phyloP scores from a whole-genome alignment of 1,140 invertebrate genomes.

The Magallana angulata region DNA sequence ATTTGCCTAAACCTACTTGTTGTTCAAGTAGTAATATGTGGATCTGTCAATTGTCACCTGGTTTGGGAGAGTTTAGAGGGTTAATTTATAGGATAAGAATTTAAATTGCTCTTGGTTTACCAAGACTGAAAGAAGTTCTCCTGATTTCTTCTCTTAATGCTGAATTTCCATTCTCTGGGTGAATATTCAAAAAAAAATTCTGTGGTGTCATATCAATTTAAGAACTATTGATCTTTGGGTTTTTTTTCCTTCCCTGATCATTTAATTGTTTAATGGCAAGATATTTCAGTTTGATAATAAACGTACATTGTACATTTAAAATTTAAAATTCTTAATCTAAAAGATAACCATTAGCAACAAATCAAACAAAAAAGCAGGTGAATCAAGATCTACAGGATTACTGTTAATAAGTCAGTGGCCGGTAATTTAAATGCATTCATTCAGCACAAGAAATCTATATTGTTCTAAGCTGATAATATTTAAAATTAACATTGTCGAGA shows the following conservation, averaged over 20 bases:
- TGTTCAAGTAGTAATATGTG: constrained; percentile 20
- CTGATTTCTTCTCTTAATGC: neutral
- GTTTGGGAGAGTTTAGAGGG: constrained; percentile 10
- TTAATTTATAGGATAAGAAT: constrained; percentile 25
- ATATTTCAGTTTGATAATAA: constrained; percentile 37
- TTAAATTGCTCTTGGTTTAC: constrained; percentile 28
- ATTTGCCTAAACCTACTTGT: neutral
- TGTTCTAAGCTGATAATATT: constrained; percentile 9
- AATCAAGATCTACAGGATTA: neutral
- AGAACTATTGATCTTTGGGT: neutral
- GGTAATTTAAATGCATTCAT: neutral
- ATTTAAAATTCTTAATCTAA: constrained; percentile 35
- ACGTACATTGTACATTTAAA: constrained; percentile 30
- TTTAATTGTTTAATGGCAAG: constrained; percentile 18
- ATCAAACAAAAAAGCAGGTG: constrained; percentile 24
- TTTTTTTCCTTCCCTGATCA: neutral
- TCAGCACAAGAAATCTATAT: neutral
- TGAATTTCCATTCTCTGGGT: neutral
- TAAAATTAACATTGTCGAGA: constrained; percentile 9
- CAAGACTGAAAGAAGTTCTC: neutral
- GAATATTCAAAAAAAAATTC: neutral
- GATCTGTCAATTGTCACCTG: constrained; percentile 28
- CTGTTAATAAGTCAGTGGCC: constrained; percentile 11
- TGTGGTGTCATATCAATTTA: constrained; percentile 27
- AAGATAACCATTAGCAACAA: constrained; percentile 26